Evolutionary conservation across 2,888 invertebrate genomes (phyloP), one percentile per base, ranked within the genome.

Genomic region (Gibbula magus): DNA sequence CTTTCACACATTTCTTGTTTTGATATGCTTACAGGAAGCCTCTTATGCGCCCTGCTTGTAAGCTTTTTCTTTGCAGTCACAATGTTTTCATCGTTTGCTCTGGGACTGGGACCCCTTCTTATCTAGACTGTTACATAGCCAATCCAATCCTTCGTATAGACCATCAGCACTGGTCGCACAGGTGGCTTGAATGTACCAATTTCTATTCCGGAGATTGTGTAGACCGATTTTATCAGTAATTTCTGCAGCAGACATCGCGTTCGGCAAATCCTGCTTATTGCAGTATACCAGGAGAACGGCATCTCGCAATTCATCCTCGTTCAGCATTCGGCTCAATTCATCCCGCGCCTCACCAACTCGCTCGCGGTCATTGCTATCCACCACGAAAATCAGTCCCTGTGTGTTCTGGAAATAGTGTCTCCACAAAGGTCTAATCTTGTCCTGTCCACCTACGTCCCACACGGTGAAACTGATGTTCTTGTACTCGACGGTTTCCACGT

Each of bases 201-300:
- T 97, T 94, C 99, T 97, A 95, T 99, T 98, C 94, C 99, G 96
- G 94, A 99, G 95, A 93, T 98, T 97, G 94, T 99, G 99, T 93
- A 99, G 95, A 86, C 98, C 98, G 93, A 99, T 95, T 95, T 99
- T 99, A 94, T 99, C 99, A 91, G 99, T 99, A 91, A 99, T 98
- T 95, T 99, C 99, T 85, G 99, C 99, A 87, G 99, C 99, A 94
- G 98, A 99, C 99, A 99, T 99, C 91, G 99, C 99, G 94, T 99
- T 99, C 92, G 99, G 99, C 95, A 99, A 95, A 95, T 99, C 99
- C 97, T 99, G 99, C 96, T 99, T 99, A 95, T 99, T 99, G 93
- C 99, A 99, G 94, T 99, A 99, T 94, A 99, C 98, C 93, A 99
- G 95, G 92, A 99, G 95, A 90, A 99, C 98, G 88, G 99, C 99